Conservation (phyloP, 2,797 vertebrate genomes). For the Calcarius lapponicus region DNA sequence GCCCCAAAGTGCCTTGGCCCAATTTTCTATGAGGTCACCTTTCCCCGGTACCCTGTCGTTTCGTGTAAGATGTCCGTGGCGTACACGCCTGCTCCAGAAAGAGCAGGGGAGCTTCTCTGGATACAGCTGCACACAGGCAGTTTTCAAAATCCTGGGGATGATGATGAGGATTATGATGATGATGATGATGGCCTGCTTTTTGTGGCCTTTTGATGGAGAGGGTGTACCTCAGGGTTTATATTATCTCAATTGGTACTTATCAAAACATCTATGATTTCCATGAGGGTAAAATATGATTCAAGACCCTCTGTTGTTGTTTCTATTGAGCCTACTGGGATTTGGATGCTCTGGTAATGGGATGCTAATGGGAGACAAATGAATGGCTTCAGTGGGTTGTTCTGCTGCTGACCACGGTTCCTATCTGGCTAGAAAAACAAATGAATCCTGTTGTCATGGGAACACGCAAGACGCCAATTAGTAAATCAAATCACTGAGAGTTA, state of each 20-base stretch:
- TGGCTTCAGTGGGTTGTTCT: neutral
- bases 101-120: neutral
- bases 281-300: neutral
- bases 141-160: neutral
- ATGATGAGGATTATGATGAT: neutral
- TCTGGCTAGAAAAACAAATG: neutral
- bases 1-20: slow-evolving; percentile 65
- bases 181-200: neutral
- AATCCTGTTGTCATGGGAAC: neutral
- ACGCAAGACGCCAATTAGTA: slow-evolving; percentile 13
- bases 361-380: neutral
- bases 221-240: neutral
- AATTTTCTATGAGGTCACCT: slow-evolving; percentile 64
- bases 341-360: neutral
- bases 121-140: neutral
- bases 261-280: neutral
- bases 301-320: neutral
- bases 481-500: slow-evolving; percentile 8
- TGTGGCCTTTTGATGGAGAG: neutral
- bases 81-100: neutral
- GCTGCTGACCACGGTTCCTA: neutral
- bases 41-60: neutral
- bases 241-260: neutral
- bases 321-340: neutral
- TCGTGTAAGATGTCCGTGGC: neutral